Evolutionary conservation across 1,140 invertebrate species (phyloP).

Genomic region (Brachionus angularis): DNA sequence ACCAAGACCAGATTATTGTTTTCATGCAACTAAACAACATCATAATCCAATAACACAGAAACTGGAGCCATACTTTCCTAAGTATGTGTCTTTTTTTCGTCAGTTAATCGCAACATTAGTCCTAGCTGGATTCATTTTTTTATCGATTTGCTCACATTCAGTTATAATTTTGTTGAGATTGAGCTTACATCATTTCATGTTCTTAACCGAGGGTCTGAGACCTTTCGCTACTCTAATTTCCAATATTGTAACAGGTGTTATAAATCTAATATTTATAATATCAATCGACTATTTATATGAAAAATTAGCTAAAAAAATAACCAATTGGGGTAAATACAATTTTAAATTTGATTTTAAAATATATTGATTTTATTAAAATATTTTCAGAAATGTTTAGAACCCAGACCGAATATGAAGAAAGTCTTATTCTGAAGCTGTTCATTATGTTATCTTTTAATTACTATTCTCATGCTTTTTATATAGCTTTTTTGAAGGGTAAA

Average conservation of each 20-base stretch:
- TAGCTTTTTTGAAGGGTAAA: constrained; percentile 92
- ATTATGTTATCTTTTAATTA: constrained; percentile 96
- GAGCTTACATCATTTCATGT: constrained; percentile 22
- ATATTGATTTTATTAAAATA: constrained; percentile 44
- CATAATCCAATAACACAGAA: constrained; percentile 59
- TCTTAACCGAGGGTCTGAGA: constrained; percentile 34
- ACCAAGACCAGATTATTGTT: constrained; percentile 56
- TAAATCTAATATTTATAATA: constrained; percentile 34
- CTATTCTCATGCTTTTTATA: constrained; percentile 96
- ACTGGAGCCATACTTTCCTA: constrained; percentile 64
- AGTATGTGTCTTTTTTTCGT: constrained; percentile 27
- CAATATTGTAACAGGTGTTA: constrained; percentile 24
- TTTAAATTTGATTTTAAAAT: neutral
- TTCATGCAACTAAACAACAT: constrained; percentile 51
- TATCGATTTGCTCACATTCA: constrained; percentile 8
- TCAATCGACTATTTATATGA: constrained; percentile 20
- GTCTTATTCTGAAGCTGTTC: constrained; percentile 91
- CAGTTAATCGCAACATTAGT: neutral
- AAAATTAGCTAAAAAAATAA: constrained; percentile 38
- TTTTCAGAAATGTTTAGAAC: constrained; percentile 77
- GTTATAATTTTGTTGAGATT: constrained; percentile 10
- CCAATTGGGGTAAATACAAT: constrained; percentile 22
- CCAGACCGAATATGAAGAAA: constrained; percentile 95
- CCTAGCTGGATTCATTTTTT: neutral
- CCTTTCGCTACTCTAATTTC: constrained; percentile 36